Evolutionary conservation across 2,113 vertebrate species (phyloP).

Genomic region (Rhinoptilus africanus): DNA sequence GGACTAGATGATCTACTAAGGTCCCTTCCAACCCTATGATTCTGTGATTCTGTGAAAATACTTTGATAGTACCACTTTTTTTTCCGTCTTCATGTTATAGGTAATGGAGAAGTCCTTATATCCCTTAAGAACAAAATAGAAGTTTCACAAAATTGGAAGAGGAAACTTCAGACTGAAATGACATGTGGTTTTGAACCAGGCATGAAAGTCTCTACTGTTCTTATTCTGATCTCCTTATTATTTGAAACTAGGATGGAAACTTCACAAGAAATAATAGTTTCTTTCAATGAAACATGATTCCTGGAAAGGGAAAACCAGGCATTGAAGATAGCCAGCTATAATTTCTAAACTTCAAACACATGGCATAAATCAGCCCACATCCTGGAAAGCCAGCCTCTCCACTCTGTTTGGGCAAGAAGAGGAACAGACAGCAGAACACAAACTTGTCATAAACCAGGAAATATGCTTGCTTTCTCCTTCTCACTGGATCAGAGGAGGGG

Average conservation of each 20-base stretch:
- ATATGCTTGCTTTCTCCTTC: not conserved
- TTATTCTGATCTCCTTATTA: not conserved
- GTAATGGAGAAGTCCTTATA: not conserved
- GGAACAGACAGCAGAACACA: not conserved
- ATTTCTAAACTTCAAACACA: not conserved
- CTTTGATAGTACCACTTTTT: accelerated
- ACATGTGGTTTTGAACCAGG: not conserved
- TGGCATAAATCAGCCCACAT: not conserved
- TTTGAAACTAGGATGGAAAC: not conserved
- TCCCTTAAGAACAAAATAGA: not conserved
- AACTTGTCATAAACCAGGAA: not conserved
- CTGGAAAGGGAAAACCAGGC: not conserved
- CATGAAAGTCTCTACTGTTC: not conserved
- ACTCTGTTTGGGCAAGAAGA: not conserved
- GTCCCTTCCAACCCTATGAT: no score
- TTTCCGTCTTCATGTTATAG: not conserved
- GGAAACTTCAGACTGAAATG: not conserved
- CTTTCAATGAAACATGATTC: not conserved
- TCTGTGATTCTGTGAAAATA: no score
- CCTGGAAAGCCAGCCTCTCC: not conserved
- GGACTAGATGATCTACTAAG: no score
- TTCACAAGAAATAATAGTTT: not conserved
- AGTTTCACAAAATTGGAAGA: not conserved
- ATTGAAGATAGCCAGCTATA: not conserved
- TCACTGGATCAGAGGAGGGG: not conserved